Conservation (phyloP, 2,888 invertebrate species). For the Cryptocheilus praepositus region DNA sequence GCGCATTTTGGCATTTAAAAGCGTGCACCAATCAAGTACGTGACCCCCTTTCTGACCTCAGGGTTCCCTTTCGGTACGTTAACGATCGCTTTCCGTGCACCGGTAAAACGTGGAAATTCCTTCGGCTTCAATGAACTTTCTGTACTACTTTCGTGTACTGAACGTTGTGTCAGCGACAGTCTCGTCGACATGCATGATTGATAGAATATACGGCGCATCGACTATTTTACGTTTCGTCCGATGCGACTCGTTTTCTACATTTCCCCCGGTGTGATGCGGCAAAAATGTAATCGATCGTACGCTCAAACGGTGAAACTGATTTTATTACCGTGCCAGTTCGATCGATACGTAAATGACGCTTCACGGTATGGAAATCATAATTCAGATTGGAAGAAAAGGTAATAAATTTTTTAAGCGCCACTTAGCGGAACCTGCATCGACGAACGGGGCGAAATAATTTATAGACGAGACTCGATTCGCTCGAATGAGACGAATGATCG, state of each 20-base stretch:
- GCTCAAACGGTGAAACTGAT: constrained; percentile 35
- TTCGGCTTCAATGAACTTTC: no score
- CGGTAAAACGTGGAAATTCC: no score
- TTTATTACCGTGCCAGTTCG: constrained; percentile 33
- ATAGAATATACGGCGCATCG: no score
- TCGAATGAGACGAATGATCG: constrained; percentile 53
- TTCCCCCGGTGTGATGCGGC: no score
- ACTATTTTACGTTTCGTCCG: no score
- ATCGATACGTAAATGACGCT: constrained; percentile 12
- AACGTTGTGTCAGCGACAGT: no score
- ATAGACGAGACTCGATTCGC: constrained; percentile 45
- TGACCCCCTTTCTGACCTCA: no score
- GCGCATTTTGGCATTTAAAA: constrained; percentile 49
- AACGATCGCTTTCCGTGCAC: no score
- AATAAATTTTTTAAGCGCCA: constrained; percentile 23
- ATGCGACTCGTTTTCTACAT: no score
- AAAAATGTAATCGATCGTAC: neutral
- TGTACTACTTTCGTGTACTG: no score
- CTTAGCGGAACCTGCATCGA: constrained; percentile 32
- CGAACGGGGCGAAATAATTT: constrained; percentile 31
- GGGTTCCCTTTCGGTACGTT: neutral
- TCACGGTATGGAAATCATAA: constrained; percentile 30
- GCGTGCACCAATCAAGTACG: constrained; percentile 13
- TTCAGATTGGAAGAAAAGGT: constrained; percentile 29
- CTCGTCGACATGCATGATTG: no score